Conservation (phyloP, 2,888 invertebrate genomes). For the Polietes domitor region DNA sequence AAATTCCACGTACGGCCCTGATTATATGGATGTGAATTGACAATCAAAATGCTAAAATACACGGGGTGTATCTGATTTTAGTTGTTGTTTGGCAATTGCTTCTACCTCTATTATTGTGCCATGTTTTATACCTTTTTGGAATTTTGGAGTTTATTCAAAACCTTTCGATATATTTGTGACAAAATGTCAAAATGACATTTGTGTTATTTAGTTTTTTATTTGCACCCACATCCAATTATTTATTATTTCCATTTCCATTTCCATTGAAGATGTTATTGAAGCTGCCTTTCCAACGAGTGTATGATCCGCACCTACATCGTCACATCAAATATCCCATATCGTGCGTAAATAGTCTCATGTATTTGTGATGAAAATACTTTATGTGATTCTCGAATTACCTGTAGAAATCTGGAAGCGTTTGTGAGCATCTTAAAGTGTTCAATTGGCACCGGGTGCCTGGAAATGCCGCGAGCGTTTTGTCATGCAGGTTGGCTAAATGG, state of each 20-base stretch:
- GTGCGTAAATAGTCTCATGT: conserved; percentile 50
- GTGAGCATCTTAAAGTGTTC: conserved; percentile 94
- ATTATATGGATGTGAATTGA: too few relatives aligned
- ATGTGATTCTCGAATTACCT: not conserved
- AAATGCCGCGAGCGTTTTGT: conserved; percentile 95
- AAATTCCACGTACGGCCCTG: too few relatives aligned
- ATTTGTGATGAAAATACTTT: not conserved
- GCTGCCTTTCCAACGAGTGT: conserved; percentile 57
- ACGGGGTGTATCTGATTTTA: too few relatives aligned
- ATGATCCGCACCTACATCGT: conserved; percentile 64
- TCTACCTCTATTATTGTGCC: too few relatives aligned
- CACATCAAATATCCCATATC: conserved; percentile 59
- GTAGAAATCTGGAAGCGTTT: conserved; percentile 84
- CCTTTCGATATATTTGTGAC: not conserved
- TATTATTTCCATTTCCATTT: not conserved
- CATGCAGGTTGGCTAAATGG: conserved; percentile 92
- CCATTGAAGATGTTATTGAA: not conserved
- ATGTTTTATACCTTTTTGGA: too few relatives aligned
- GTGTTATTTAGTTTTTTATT: not conserved
- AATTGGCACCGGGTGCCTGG: conserved; percentile 95
- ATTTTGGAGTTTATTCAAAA: too few relatives aligned
- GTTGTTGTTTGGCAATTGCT: too few relatives aligned
- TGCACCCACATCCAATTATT: too few relatives aligned
- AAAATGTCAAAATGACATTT: not conserved
- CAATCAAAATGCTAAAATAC: too few relatives aligned